Evolutionary conservation across 2,113 vertebrate species (phyloP), one percentile per base, ranked within the genome.

Genomic region (Alces alces): DNA sequence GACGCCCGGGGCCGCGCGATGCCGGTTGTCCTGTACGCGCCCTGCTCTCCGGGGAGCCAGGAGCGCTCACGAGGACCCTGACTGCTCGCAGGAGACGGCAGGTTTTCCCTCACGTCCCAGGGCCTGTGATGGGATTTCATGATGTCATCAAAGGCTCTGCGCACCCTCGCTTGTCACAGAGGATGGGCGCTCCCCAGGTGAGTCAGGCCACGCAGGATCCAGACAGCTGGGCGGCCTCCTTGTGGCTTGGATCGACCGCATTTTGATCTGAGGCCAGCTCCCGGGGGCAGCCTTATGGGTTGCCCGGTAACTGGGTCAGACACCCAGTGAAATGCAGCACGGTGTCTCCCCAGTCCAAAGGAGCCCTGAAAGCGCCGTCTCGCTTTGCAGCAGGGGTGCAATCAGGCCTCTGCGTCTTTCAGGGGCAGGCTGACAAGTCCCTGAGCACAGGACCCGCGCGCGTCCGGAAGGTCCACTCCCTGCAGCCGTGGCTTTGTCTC

Each of bases 241-340:
- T 2, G 13, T 9, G 2, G 12, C 16, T 21, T 9, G 8, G 11
- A 2, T 16, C 36, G 8, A 2, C 73, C 6, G 0, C 15, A 0
- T 23, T 16, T 5, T 36, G 43, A 39, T 1, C 21, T 33, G 47
- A 7, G 47, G 27, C n/a, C n/a, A 4, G 8, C 23, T 60, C n/a
- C 8, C 6, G 21, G 3, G 43, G n/a, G 4, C 7, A 21, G 3
- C 6, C 16, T 9, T 4, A 0, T 1, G 8, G 10, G 33, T 17
- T 47, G 23, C 60, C 28, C 13, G 0, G 14, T 8, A 45, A 52
- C 2, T 3, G 4, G 16, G 54, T 27, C 47, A 45, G 33, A 27
- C 16, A 7, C n/a, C 78, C 12, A 28, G 25, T n/a, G 28, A 19
- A 3, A 54, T 2, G 50, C 7, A 19, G 9, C 58, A 14, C n/a